Evolutionary conservation across 2,113 vertebrate species (phyloP), one percentile per base, ranked within the genome.

Genomic region (Leptosomus discolor): DNA sequence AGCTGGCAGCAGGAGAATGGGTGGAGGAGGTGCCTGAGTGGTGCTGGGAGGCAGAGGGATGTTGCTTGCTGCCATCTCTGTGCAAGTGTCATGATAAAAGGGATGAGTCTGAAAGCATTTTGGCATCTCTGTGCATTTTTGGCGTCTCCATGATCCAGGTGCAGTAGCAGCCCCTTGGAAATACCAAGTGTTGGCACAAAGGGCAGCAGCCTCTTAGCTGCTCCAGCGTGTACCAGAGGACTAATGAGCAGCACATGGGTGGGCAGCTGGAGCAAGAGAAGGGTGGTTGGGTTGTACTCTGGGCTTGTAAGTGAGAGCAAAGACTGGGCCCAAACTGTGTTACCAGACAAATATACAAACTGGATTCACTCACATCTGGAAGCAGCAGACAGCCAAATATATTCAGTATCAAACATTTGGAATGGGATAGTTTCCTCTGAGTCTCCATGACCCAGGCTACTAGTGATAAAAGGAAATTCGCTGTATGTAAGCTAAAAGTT

Each of bases 401-500:
- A 91, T 79, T 78, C 64, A 78, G 20, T 79, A 85, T 64, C 46
- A 95, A 91, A 85, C 53, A 69, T 95, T 65, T 83, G 94, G 41
- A 50, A 91, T 24, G 58, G 57, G 70, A 36, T 79, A 34, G 24
- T 92, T 97, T 95, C 84, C 83, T 97, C 94, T 86, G 84, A 92
- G 91, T 97, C 67, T 92, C 36, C 45, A 30, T 82, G 92, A 96
- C 78, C 90, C 58, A 79, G 65, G 71, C 71, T 77, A 84, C 74
- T 93, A 76, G 83, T 81, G 92, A 96, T 87, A 74, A 92, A 94
- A 92, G 63, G 68, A 95, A 94, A 97, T 96, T 71, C 69, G 73
- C 67, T 83, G 43, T 85, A 24, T 73, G 43, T 92, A 81, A 97
- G 80, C 67, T 95, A 76, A 61, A 96, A 87, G 41, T 88, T 43